Evolutionary conservation across 1,140 invertebrate genomes (phyloP).

Genomic region (Philopotamus ludificatus): DNA sequence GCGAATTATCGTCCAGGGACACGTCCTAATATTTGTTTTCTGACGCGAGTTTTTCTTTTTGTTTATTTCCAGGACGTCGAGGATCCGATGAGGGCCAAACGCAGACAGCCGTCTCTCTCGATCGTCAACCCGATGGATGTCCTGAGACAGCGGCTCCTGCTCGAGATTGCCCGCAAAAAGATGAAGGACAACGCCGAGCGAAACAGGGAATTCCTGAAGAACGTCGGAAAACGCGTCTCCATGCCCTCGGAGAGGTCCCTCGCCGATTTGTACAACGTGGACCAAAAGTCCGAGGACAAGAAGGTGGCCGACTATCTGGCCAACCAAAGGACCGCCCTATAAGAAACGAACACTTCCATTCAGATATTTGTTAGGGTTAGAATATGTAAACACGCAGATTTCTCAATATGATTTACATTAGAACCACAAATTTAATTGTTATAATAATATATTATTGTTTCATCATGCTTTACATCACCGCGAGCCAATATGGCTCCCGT

Average conservation of each 20-base stretch:
- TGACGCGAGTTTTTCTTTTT: constrained; percentile 13
- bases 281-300: constrained; percentile 20
- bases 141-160: constrained; percentile 67
- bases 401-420: too few species aligned
- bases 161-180: constrained; percentile 73
- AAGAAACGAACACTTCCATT: constrained; percentile 19
- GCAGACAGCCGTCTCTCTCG: constrained; percentile 68
- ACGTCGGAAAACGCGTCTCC: constrained; percentile 58
- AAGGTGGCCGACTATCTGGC: constrained; percentile 19
- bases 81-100: constrained; percentile 48
- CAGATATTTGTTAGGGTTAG: constrained; percentile 2
- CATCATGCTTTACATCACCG: too few species aligned
- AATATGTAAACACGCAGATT: too few species aligned
- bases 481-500: too few species aligned
- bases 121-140: constrained; percentile 79
- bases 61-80: constrained; percentile 28
- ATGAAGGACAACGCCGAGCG: constrained; percentile 62
- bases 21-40: too few species aligned
- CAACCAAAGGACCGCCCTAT: constrained; percentile 28
- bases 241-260: background rate
- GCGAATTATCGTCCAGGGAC: too few species aligned
- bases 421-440: too few species aligned
- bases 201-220: constrained; percentile 59
- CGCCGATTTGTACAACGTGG: constrained; percentile 14
- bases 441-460: too few species aligned